These are phyloP conservation scores for Phataginus tricuspis DNA, from an alignment of 2,797 vertebrate genomes.

Conservation along the genomic window DNA sequence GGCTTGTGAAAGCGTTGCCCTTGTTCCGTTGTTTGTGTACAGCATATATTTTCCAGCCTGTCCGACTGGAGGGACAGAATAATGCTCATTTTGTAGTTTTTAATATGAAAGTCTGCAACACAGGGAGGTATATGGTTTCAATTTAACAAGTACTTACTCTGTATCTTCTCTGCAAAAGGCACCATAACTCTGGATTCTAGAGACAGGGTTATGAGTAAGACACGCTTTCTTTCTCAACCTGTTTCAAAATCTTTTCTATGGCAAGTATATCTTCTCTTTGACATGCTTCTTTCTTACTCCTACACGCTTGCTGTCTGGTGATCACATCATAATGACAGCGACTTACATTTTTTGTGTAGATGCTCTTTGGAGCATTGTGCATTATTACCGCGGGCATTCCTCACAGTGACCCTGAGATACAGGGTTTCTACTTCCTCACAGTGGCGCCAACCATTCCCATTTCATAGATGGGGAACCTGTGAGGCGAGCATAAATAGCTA, in stretches of 20 bases:
- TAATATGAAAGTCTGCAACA: not conserved
- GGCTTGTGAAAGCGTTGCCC: not conserved
- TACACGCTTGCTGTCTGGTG: not conserved
- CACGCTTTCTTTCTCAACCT: not conserved
- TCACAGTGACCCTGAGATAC: not conserved
- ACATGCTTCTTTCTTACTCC: not conserved
- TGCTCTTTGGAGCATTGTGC: not conserved
- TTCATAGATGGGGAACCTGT: not conserved
- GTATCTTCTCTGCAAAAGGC: not conserved
- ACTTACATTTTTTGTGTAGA: not conserved
- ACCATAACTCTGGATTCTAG: not conserved
- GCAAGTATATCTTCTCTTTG: not conserved
- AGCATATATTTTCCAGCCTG: not conserved
- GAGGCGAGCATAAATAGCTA: not conserved
- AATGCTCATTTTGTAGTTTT: not conserved
- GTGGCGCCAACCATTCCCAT: too few species aligned
- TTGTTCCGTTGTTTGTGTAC: not conserved
- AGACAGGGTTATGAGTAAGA: not conserved
- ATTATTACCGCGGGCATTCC: not conserved
- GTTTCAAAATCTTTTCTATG: not conserved
- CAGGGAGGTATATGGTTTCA: not conserved
- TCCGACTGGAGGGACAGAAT: not conserved
- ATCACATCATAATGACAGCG: not conserved
- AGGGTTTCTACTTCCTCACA: not conserved
- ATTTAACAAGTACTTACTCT: not conserved